These are phyloP conservation scores for Episyrphus balteatus DNA, from an alignment of 1,140 invertebrate species.

Conservation along the genomic window DNA sequence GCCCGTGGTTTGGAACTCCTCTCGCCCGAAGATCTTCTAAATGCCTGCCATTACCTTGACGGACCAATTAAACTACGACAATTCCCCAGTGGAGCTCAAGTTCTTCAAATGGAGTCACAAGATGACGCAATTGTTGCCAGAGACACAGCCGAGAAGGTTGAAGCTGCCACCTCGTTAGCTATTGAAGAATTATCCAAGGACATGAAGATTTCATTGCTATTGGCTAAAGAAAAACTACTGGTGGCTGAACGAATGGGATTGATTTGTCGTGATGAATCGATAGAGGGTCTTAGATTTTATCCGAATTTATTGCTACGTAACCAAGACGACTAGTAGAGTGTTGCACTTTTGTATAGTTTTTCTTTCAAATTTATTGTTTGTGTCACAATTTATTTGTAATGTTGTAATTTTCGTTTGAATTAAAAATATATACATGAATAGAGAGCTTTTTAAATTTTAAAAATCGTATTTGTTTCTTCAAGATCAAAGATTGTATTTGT, in stretches of 20 bases:
- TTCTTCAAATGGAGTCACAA: constrained; percentile 70
- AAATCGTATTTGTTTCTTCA: too few relatives aligned
- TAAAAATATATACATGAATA: too few relatives aligned
- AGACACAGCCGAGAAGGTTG: constrained; percentile 60
- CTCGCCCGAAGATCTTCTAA: constrained; percentile 89
- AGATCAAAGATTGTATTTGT: too few relatives aligned
- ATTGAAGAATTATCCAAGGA: constrained; percentile 75
- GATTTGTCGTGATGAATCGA: constrained; percentile 86
- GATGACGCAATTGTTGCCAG: constrained; percentile 66
- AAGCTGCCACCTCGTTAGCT: constrained; percentile 60
- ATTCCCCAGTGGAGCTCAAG: constrained; percentile 86
- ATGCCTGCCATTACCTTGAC: constrained; percentile 67
- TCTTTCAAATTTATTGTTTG: too few relatives aligned
- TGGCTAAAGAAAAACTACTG: constrained; percentile 77
- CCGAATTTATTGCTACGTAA: constrained; percentile 64
- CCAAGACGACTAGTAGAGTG: not conserved
- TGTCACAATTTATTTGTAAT: too few relatives aligned
- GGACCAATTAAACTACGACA: constrained; percentile 66
- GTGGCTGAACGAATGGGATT: constrained; percentile 72
- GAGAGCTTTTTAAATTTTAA: too few relatives aligned
- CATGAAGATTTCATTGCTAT: constrained; percentile 71
- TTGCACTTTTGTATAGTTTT: not conserved
- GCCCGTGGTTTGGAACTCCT: constrained; percentile 78
- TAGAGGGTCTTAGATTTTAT: constrained; percentile 88
- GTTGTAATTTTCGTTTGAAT: too few relatives aligned